phyloP scores from a whole-genome alignment of 2,888 invertebrate genomes.

The Synanthedon andrenaeformis region DNA sequence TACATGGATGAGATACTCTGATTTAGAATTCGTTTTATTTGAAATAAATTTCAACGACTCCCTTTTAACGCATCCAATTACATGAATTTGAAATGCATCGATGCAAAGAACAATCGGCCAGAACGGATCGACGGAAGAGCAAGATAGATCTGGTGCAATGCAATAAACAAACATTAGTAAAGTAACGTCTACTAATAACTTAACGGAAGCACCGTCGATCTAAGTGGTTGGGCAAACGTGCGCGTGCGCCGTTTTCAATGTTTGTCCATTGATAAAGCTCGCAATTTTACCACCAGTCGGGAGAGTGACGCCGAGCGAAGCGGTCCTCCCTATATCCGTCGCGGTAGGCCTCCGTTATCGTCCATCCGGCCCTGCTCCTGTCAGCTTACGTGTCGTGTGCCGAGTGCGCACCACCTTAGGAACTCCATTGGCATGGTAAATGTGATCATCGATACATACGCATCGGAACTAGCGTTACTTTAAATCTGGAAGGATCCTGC shows the following conservation, averaged over 20 bases:
- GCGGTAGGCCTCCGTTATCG: conserved; percentile 17
- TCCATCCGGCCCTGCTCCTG: conserved; percentile 25
- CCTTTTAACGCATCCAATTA: no score
- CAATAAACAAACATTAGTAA: conserved; percentile 39
- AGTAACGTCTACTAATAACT: conserved; percentile 28
- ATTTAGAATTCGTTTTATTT: no score
- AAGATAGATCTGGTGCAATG: conserved; percentile 8
- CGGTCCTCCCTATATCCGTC: conserved; percentile 28
- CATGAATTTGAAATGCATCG: no score
- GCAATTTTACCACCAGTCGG: conserved; percentile 52
- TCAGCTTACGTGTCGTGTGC: conserved; percentile 18
- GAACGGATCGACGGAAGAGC: no score
- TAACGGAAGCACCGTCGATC: conserved; percentile 58
- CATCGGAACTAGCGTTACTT: conserved; percentile 16
- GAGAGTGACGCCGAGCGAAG: conserved; percentile 44
- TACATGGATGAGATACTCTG: no score
- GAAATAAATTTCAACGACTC: no score
- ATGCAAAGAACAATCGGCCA: no score
- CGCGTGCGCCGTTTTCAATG: conserved; percentile 37
- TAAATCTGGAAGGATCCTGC: conserved; percentile 29
- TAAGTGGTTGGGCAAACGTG: conserved; percentile 48
- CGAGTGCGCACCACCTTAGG: conserved; percentile 28
- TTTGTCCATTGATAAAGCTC: conserved; percentile 50
- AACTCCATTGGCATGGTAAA: conserved; percentile 62
- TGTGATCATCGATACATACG: conserved; percentile 28